Evolutionary conservation across 2,888 invertebrate genomes (phyloP).

Genomic region (Electrophaes corylata): DNA sequence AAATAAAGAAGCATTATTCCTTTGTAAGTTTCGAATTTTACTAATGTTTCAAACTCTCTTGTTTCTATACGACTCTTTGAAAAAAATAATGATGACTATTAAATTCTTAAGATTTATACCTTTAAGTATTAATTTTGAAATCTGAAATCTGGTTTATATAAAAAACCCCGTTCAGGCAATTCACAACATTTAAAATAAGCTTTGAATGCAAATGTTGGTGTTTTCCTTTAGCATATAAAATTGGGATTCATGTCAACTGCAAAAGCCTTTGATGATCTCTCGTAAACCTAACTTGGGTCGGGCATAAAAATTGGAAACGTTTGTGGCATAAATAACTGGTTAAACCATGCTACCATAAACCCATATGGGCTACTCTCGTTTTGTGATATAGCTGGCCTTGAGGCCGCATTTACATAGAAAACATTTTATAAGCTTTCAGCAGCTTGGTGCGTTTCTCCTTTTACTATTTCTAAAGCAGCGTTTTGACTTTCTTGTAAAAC

Average conservation of each 20-base stretch:
- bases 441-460: background rate
- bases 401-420: conserved; percentile 11
- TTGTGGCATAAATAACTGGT: conserved; percentile 33
- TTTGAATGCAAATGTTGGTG: conserved; percentile 33
- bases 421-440: background rate
- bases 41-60: no score
- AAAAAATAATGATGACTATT: no score
- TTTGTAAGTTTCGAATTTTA: no score
- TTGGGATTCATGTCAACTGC: conserved; percentile 38
- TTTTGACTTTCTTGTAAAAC: no score
- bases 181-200: conserved; percentile 24
- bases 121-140: no score
- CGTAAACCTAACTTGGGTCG: conserved; percentile 39
- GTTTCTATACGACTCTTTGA: no score
- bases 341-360: conserved; percentile 34
- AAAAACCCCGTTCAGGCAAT: no score
- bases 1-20: no score
- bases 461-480: no score
- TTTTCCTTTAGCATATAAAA: conserved; percentile 35
- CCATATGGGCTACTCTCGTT: conserved; percentile 30
- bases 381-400: conserved; percentile 25
- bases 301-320: conserved; percentile 43
- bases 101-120: no score
- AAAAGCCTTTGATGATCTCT: conserved; percentile 42
- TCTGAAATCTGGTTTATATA: no score